Evolutionary conservation across 1,140 invertebrate species (phyloP).

Genomic region (Drosophila serrata): DNA sequence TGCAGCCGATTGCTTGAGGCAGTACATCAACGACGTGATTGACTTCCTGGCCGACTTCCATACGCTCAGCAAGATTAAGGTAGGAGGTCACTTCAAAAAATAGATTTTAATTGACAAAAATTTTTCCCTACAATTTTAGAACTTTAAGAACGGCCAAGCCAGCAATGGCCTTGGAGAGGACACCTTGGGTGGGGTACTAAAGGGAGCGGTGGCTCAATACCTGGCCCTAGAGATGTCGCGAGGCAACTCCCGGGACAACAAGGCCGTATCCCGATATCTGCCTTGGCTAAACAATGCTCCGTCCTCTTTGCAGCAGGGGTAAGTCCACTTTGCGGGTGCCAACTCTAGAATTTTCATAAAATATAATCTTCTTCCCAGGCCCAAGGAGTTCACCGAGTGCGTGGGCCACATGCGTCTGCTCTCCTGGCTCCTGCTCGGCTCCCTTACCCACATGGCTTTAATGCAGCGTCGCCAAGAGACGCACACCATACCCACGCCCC

Average conservation of each 20-base stretch:
- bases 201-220: slow-evolving; percentile 98
- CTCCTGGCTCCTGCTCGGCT: slow-evolving; percentile 98
- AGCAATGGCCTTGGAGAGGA: slow-evolving; percentile 96
- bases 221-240: slow-evolving; percentile 96
- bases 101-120: neutral
- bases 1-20: slow-evolving; percentile 96
- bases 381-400: slow-evolving; percentile 98
- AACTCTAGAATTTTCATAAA: neutral
- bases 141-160: slow-evolving; percentile 91
- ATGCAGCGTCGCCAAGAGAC: slow-evolving; percentile 79
- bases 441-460: slow-evolving; percentile 93
- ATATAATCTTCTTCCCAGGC: slow-evolving; percentile 85
- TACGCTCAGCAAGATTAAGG: slow-evolving; percentile 98
- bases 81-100: slow-evolving; percentile 78
- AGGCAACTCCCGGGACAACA: slow-evolving; percentile 94
- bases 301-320: slow-evolving; percentile 93
- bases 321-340: neutral
- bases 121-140: slow-evolving; percentile 86
- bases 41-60: slow-evolving; percentile 99
- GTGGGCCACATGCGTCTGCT: slow-evolving; percentile 97
- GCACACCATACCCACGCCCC: slow-evolving; percentile 52
- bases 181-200: slow-evolving; percentile 97
- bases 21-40: slow-evolving; percentile 96
- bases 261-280: slow-evolving; percentile 93
- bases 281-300: slow-evolving; percentile 97